Evolutionary conservation across 1,140 invertebrate genomes (phyloP), one percentile per base, ranked within the genome.

Genomic region (Drosophila pseudoananassae): DNA sequence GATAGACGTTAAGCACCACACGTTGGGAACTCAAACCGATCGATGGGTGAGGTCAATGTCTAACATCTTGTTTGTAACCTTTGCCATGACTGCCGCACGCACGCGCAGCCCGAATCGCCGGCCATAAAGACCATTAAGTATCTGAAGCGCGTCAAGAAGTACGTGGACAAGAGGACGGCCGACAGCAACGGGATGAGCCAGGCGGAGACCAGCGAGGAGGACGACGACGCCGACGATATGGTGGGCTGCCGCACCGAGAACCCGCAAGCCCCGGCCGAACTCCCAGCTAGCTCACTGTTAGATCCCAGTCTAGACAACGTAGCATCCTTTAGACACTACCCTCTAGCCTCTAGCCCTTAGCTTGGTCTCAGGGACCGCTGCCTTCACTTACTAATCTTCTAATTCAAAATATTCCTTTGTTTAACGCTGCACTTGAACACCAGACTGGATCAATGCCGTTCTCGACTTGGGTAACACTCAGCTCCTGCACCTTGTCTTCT

Each of bases 371-470:
- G 14, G 7, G 8, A 8, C 9, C 10, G n/a, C n/a, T 12, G 8
- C 9, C 9, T 9, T 9, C 38, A 9, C 17, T 5, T 4, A 72
- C 36, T 38, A 50, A 27, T 50, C 27, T 47, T 29, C 14, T 29
- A 33, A 47, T 10, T 15, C 25, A 5, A 31, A 20, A 45, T 55
- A 49, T 73, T 4, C 33, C 12, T 36, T n/a, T 61, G 63, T 73
- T 74, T 58, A 64, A 84, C 87, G 82, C 82, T 82, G 82, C 76
- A 72, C 49, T 12, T 10, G 2, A 64, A 68, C 45, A 53, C 45
- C 45, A 94, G 94, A 94, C 94, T 94, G 94, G 94, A 93, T 94
- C 93, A 91, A 94, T 94, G 92, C 94, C 94, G 84, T 94, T 94
- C 91, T 94, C 90, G 92, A 92, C 93, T 92, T 94, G 94, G 94